These are phyloP conservation scores for Anabas testudineus DNA, from an alignment of 2,797 vertebrate genomes.

Conservation along the genomic window DNA sequence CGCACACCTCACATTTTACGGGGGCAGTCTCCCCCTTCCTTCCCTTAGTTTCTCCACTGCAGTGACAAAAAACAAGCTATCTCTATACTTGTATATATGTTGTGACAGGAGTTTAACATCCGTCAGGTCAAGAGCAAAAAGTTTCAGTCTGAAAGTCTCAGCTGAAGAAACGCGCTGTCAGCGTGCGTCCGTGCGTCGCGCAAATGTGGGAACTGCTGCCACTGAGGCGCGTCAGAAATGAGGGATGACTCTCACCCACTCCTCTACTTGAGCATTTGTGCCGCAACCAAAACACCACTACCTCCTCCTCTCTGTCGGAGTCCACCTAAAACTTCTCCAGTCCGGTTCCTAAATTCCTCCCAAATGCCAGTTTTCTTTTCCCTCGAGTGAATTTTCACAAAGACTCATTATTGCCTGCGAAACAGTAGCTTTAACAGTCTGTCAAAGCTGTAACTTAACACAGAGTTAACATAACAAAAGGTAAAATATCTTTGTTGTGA, in stretches of 20 bases:
- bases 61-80: constrained; percentile 1
- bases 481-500: not conserved
- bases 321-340: constrained; percentile 3
- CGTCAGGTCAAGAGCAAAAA: constrained; percentile 2
- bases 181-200: constrained; percentile 52
- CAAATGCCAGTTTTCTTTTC: constrained; percentile 28
- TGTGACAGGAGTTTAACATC: constrained; percentile 28
- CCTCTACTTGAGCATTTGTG: constrained; percentile 28
- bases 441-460: no score
- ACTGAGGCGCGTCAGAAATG: constrained; percentile 58
- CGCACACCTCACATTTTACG: constrained; percentile 71
- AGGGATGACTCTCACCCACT: constrained; percentile 69
- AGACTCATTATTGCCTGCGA: constrained; percentile 13
- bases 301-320: constrained; percentile 1
- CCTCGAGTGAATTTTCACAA: not conserved
- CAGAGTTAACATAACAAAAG: not conserved
- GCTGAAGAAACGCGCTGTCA: constrained; percentile 26
- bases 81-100: no score
- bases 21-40: constrained; percentile 38
- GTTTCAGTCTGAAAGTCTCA: constrained; percentile 27
- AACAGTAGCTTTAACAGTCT: not conserved
- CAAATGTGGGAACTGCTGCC: constrained; percentile 71
- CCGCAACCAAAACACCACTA: constrained; percentile 24
- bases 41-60: constrained; percentile 29
- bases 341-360: constrained; percentile 32